These are phyloP conservation scores for Parus major DNA, from an alignment of 2,113 vertebrate genomes.

Conservation along the genomic window DNA sequence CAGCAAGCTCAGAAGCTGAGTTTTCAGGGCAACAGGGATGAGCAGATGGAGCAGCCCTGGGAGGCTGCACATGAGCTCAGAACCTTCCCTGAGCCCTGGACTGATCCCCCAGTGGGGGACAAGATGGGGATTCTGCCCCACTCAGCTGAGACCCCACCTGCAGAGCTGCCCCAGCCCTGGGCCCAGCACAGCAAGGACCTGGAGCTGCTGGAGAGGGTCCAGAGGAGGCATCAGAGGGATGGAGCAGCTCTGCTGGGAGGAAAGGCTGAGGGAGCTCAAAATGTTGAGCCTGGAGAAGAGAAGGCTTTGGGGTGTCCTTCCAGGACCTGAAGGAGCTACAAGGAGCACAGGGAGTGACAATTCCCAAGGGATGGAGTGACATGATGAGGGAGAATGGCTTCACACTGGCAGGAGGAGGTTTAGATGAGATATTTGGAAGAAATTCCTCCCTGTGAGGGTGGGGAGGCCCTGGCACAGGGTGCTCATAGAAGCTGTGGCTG, in stretches of 20 bases:
- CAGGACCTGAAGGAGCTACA: background rate
- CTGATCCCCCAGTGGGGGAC: background rate
- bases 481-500: background rate
- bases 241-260: background rate
- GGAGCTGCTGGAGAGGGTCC: background rate
- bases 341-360: background rate
- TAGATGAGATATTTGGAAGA: background rate
- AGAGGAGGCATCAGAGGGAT: background rate
- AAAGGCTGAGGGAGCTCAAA: background rate
- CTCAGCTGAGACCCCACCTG: background rate
- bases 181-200: fast-evolving
- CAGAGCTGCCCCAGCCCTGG: background rate
- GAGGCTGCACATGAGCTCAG: background rate
- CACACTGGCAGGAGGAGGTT: background rate
- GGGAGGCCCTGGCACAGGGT: background rate
- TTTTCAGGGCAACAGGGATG: no score
- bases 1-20: no score
- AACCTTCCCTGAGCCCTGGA: background rate
- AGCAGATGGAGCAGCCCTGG: background rate
- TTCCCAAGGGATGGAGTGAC: background rate
- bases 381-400: background rate
- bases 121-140: background rate
- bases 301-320: background rate
- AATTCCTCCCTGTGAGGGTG: background rate
- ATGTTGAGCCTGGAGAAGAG: background rate